These are phyloP conservation scores for Sebastes cheni DNA, from an alignment of 2,797 vertebrate genomes.

Conservation along the genomic window DNA sequence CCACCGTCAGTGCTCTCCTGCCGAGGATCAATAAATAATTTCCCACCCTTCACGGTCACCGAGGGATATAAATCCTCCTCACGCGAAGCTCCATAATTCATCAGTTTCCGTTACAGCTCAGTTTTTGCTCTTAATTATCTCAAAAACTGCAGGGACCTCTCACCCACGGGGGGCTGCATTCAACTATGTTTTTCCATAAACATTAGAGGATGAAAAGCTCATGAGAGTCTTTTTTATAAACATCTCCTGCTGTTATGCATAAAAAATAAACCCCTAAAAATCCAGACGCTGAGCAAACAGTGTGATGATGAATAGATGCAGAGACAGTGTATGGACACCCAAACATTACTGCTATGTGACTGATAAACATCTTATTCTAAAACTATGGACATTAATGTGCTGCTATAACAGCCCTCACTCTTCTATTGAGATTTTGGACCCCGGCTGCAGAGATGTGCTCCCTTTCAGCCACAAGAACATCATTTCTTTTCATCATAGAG, in stretches of 20 bases:
- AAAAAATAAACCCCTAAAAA: neutral
- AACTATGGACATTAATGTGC: neutral
- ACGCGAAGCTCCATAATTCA: slow-evolving; percentile 47
- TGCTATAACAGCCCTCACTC: neutral
- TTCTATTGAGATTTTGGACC: neutral
- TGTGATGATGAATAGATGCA: neutral
- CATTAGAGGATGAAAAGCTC: neutral
- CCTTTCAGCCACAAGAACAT: neutral
- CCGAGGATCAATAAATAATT: slow-evolving; percentile 69
- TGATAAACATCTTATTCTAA: neutral
- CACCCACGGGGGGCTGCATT: neutral
- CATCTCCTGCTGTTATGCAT: neutral
- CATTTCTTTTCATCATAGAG: neutral
- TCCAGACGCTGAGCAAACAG: neutral
- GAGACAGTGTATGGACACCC: neutral
- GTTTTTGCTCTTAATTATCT: slow-evolving; percentile 40
- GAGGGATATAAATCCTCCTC: slow-evolving; percentile 40
- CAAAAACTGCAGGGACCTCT: slow-evolving; percentile 14
- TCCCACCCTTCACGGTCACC: slow-evolving; percentile 46
- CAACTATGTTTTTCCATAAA: neutral
- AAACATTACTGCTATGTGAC: neutral
- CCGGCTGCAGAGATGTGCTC: neutral
- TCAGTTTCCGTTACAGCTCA: slow-evolving; percentile 16
- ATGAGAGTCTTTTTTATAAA: neutral
- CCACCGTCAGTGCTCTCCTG: slow-evolving; percentile 33